Percentiles rank a stretch among this genome's conserved stretches.
Conservation (phyloP, 1,140 invertebrate species). For the Wasmannia auropunctata region DNA sequence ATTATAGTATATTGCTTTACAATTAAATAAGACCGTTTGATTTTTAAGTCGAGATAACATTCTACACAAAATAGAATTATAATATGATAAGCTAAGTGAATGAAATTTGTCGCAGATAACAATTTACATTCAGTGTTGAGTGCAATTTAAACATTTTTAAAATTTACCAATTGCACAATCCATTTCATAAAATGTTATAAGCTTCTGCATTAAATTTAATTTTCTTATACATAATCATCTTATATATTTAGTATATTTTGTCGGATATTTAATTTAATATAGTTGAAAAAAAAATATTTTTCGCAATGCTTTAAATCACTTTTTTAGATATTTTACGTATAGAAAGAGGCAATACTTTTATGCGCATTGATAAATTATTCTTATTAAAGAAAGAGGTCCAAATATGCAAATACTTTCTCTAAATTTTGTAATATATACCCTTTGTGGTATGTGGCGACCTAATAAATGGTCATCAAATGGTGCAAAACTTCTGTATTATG, state of each 20-base stretch:
- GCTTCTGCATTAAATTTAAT: neutral
- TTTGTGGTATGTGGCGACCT: constrained; percentile 47
- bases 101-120: neutral
- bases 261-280: neutral
- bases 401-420: constrained; percentile 23
- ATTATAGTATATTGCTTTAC: neutral
- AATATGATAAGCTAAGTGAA: neutral
- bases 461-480: constrained; percentile 12
- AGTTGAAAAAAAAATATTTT: neutral
- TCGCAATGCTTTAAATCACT: neutral
- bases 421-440: constrained; percentile 13
- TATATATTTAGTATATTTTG: neutral
- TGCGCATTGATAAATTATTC: neutral
- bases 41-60: neutral
- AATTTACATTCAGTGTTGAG: neutral
- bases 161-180: neutral
- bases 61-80: neutral
- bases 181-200: neutral
- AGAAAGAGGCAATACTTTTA: neutral
- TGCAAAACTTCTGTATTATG: neutral
- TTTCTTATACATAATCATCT: neutral
- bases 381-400: neutral
- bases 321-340: neutral
- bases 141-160: neutral
- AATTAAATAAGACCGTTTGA: neutral